These are phyloP conservation scores for Halictus quadricinctus DNA, from an alignment of 2,888 invertebrate genomes.

Conservation along the genomic window DNA sequence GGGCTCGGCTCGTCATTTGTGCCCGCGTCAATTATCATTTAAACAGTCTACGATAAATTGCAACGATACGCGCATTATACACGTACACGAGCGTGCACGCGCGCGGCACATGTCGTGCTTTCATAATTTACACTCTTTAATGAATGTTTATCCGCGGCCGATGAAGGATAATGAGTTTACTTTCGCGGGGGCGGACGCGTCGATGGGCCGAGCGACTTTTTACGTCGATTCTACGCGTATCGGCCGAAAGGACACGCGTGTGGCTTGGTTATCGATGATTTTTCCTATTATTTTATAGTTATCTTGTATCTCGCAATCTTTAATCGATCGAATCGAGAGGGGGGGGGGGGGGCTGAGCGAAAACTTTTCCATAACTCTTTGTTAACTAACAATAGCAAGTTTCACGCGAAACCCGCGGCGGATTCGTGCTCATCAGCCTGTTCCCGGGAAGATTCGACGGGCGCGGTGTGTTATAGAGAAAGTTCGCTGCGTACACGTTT, in stretches of 20 bases:
- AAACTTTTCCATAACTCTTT: conserved; percentile 52
- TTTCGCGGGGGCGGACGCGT: not conserved
- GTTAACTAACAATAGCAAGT: conserved; percentile 54
- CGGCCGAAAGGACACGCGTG: not conserved
- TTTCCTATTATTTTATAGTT: not conserved
- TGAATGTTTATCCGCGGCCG: conserved; percentile 59
- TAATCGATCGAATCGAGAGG: conserved; percentile 28
- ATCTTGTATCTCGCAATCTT: conserved; percentile 20
- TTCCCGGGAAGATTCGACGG: conserved; percentile 47
- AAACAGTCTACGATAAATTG: conserved; percentile 63
- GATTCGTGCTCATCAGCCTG: conserved; percentile 56
- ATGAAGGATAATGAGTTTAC: conserved; percentile 61
- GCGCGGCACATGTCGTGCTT: not conserved
- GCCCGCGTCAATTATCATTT: conserved; percentile 71
- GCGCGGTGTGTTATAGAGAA: conserved; percentile 25
- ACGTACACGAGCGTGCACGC: conserved; percentile 2
- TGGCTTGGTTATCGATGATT: conserved; percentile 21
- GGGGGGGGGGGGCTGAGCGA: no score
- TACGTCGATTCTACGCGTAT: not conserved
- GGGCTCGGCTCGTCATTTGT: conserved; percentile 52
- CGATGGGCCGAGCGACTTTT: not conserved
- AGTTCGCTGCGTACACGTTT: conserved; percentile 51
- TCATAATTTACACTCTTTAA: conserved; percentile 61
- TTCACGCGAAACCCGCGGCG: conserved; percentile 41
- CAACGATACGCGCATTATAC: conserved; percentile 31